Evolutionary conservation across 2,888 invertebrate species (phyloP).

Genomic region (Melangyna quadrimaculata): DNA sequence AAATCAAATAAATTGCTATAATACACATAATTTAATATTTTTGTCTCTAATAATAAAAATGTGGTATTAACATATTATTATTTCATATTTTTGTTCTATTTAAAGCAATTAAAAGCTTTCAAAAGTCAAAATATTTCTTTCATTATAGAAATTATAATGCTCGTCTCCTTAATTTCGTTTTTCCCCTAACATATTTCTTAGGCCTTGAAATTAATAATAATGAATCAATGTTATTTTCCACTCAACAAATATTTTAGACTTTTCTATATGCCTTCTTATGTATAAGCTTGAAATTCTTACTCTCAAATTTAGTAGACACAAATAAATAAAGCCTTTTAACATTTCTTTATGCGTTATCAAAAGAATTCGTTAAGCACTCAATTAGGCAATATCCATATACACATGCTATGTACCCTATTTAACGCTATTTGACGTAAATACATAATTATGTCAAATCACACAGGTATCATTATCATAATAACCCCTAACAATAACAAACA

Average conservation of each 20-base stretch:
- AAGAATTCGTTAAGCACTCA: constrained; percentile 61
- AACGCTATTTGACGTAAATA: constrained; percentile 63
- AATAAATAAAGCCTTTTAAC: no score
- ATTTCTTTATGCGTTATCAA: background rate
- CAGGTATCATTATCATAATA: constrained; percentile 61
- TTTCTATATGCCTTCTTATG: background rate
- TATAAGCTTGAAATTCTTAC: no score
- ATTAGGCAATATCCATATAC: constrained; percentile 55
- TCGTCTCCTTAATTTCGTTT: background rate
- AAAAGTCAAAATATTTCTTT: no score
- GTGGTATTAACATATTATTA: constrained; percentile 31
- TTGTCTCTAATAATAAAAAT: constrained; percentile 4
- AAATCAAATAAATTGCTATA: constrained; percentile 12
- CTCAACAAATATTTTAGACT: background rate
- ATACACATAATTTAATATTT: background rate
- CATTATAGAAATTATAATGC: background rate
- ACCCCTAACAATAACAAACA: constrained; percentile 49
- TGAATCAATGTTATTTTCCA: background rate
- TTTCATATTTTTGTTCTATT: no score
- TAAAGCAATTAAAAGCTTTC: no score
- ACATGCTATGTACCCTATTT: constrained; percentile 61
- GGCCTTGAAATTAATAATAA: background rate
- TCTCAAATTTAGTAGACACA: no score
- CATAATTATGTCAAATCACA: constrained; percentile 71
- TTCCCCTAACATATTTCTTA: background rate